A percentile compares a stretch with the other conserved stretches of the same genome.
These are phyloP conservation scores for Sminthurinus aureus DNA, from an alignment of 2,888 invertebrate genomes.

Conservation along the genomic window DNA sequence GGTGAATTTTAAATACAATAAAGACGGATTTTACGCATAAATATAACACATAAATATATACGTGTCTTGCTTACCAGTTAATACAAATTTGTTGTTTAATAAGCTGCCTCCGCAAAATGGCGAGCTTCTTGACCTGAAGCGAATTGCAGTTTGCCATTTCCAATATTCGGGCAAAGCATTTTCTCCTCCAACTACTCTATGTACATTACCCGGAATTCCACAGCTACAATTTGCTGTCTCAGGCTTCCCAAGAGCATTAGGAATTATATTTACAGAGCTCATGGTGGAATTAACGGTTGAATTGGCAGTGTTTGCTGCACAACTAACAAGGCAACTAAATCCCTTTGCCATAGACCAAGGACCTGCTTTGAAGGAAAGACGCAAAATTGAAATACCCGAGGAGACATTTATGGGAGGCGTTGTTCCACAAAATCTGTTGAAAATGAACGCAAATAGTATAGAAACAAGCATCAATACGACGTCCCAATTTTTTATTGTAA, in stretches of 20 bases:
- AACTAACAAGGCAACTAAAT: conserved; percentile 47
- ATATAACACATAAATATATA: too few species aligned
- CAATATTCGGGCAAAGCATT: conserved; percentile 47
- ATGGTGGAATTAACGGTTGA: neutral
- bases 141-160: conserved; percentile 56
- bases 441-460: too few species aligned
- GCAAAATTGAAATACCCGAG: conserved; percentile 43
- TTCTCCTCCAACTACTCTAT: conserved; percentile 52
- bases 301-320: conserved; percentile 24
- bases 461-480: neutral
- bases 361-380: conserved; percentile 40
- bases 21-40: too few species aligned
- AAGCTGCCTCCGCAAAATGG: conserved; percentile 58
- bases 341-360: conserved; percentile 38
- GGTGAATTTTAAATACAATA: too few species aligned
- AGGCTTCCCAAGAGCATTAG: conserved; percentile 23
- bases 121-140: conserved; percentile 39
- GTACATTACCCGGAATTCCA: conserved; percentile 50
- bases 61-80: too few species aligned
- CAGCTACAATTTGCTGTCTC: conserved; percentile 43
- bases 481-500: too few species aligned
- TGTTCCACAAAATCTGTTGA: conserved; percentile 52
- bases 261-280: conserved; percentile 7
- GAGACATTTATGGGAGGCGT: conserved; percentile 47
- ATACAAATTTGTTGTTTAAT: conserved; percentile 26